These are phyloP conservation scores for Nectonema munidae DNA, from an alignment of 2,888 invertebrate species.

Conservation along the genomic window DNA sequence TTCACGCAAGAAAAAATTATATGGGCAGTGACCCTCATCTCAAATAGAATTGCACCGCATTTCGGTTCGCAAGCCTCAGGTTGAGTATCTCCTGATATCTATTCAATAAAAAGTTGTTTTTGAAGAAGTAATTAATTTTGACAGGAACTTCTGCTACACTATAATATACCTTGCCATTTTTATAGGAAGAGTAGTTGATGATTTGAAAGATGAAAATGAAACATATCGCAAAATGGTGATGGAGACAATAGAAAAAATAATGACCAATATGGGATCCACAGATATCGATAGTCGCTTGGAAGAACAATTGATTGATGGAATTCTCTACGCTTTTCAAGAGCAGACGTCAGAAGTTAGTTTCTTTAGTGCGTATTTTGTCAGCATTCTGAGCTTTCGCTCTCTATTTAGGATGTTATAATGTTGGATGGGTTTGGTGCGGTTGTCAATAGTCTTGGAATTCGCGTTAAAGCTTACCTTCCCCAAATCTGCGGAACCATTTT, in stretches of 20 bases:
- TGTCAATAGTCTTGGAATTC: slow-evolving; percentile 73
- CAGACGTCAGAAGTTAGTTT: slow-evolving; percentile 61
- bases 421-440: slow-evolving; percentile 95
- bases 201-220: slow-evolving; percentile 94
- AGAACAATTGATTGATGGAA: slow-evolving; percentile 93
- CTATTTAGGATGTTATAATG: slow-evolving; percentile 77
- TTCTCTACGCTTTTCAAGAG: slow-evolving; percentile 94
- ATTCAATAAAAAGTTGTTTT: too few species aligned
- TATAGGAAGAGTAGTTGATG: slow-evolving; percentile 52
- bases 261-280: slow-evolving; percentile 78
- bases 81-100: too few species aligned
- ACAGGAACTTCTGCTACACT: neutral
- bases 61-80: too few species aligned
- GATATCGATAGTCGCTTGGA: slow-evolving; percentile 89
- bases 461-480: slow-evolving; percentile 87
- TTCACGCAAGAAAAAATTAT: too few species aligned
- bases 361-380: neutral
- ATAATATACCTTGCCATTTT: neutral
- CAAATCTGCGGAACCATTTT: slow-evolving; percentile 98
- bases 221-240: slow-evolving; percentile 99
- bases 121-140: slow-evolving; percentile 1
- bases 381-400: too few species aligned
- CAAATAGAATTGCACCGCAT: too few species aligned
- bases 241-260: slow-evolving; percentile 96
- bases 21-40: too few species aligned